Evolutionary conservation across 2,888 invertebrate species (phyloP).

Genomic region (Abrostola triplasia): DNA sequence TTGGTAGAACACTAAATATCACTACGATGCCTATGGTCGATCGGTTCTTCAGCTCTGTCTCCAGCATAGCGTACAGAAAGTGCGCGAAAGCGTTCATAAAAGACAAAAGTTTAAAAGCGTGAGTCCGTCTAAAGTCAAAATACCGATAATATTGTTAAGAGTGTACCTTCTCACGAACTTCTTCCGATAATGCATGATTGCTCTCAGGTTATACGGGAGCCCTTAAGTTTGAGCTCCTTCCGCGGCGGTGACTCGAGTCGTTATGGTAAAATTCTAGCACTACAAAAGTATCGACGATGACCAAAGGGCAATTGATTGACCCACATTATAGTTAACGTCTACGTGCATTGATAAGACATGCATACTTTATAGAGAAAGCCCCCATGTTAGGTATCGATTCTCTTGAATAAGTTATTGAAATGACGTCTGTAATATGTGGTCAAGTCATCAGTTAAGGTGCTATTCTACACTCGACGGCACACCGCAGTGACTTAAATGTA

Average conservation of each 20-base stretch:
- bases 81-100: no score
- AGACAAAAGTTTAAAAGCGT: no score
- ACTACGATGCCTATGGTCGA: no score
- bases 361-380: neutral
- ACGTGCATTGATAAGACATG: neutral
- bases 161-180: neutral
- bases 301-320: conserved; percentile 1
- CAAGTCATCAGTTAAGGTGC: no score
- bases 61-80: no score
- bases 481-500: no score
- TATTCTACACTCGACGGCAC: no score
- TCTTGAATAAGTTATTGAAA: neutral
- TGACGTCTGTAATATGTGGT: no score
- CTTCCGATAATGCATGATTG: neutral
- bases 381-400: neutral
- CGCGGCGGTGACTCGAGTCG: neutral
- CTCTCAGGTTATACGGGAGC: neutral
- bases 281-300: conserved; percentile 1
- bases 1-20: no score
- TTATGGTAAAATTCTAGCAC: conserved; percentile 3
- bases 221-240: neutral
- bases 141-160: neutral
- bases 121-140: neutral
- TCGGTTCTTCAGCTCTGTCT: no score
- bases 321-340: neutral